Conservation (phyloP, 2,797 vertebrate species). For the Lagocephalus sceleratus region DNA sequence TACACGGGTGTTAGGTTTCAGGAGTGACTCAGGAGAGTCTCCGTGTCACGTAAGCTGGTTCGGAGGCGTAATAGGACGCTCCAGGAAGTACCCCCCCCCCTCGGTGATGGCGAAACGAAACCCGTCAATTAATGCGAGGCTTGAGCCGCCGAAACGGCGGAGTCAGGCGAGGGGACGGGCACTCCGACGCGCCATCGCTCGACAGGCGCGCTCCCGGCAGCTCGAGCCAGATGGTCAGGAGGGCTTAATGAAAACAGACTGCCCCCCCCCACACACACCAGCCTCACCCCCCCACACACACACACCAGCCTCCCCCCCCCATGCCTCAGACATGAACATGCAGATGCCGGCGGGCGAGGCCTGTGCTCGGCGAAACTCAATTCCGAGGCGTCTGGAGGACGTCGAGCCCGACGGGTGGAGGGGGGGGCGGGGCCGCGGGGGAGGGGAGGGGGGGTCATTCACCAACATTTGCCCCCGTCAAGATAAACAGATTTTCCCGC, state of each 20-base stretch:
- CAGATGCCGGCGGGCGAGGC: constrained; percentile 25
- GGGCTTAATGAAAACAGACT: constrained; percentile 35
- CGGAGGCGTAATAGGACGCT: constrained; percentile 4
- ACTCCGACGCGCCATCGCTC: no score
- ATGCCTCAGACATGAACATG: neutral
- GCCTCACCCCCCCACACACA: constrained; percentile 13
- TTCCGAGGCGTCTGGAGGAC: constrained; percentile 7
- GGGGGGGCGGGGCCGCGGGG: constrained; percentile 7
- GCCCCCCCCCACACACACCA: no score
- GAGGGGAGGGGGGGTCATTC: neutral
- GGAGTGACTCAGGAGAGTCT: neutral
- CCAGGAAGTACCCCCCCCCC: constrained; percentile 10
- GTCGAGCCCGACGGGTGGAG: no score
- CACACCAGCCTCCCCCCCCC: constrained; percentile 14
- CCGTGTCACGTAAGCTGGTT: neutral
- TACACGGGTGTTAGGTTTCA: neutral
- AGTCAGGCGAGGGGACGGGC: no score
- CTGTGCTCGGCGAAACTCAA: constrained; percentile 25
- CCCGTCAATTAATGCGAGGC: no score
- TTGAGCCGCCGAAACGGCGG: neutral
- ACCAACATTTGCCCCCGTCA: neutral
- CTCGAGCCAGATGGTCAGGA: constrained; percentile 70
- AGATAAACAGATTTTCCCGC: constrained; percentile 14
- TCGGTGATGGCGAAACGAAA: constrained; percentile 16
- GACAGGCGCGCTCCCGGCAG: constrained; percentile 46